These are phyloP conservation scores for Drosophila nr. perissopoda DNA, from an alignment of 2,888 invertebrate species.

Conservation along the genomic window DNA sequence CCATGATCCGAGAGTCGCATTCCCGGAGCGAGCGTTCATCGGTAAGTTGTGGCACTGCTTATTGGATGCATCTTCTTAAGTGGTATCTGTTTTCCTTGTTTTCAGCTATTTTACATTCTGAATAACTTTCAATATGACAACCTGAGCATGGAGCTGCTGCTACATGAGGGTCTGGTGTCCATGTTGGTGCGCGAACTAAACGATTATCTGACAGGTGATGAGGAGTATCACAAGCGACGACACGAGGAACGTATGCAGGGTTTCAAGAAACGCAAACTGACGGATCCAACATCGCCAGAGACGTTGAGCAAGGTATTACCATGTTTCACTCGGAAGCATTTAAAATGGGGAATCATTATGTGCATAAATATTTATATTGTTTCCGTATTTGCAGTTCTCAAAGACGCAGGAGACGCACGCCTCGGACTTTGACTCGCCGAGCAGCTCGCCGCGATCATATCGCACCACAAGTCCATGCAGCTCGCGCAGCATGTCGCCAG, in stretches of 20 bases:
- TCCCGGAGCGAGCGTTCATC: constrained; percentile 81
- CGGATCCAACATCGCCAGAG: constrained; percentile 61
- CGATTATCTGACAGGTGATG: constrained; percentile 81
- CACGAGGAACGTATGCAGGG: constrained; percentile 81
- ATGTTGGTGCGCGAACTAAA: constrained; percentile 86
- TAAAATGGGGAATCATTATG: neutral
- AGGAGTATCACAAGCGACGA: constrained; percentile 81
- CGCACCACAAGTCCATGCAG: constrained; percentile 83
- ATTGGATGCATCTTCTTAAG: neutral
- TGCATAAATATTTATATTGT: neutral
- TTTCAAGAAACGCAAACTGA: constrained; percentile 81
- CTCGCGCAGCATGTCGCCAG: constrained; percentile 84
- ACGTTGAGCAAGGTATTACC: constrained; percentile 72
- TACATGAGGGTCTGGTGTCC: constrained; percentile 86
- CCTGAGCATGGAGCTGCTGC: constrained; percentile 86
- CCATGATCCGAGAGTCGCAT: constrained; percentile 80
- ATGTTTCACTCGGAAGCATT: neutral
- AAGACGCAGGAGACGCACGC: constrained; percentile 75
- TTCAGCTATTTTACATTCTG: constrained; percentile 82
- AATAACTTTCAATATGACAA: constrained; percentile 86
- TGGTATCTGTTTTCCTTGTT: neutral
- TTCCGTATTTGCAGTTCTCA: constrained; percentile 53
- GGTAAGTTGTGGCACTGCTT: constrained; percentile 50
- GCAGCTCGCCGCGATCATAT: constrained; percentile 82
- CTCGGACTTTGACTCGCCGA: constrained; percentile 83